These are phyloP conservation scores for Tipula unca DNA, from an alignment of 2,888 invertebrate genomes.

Conservation along the genomic window DNA sequence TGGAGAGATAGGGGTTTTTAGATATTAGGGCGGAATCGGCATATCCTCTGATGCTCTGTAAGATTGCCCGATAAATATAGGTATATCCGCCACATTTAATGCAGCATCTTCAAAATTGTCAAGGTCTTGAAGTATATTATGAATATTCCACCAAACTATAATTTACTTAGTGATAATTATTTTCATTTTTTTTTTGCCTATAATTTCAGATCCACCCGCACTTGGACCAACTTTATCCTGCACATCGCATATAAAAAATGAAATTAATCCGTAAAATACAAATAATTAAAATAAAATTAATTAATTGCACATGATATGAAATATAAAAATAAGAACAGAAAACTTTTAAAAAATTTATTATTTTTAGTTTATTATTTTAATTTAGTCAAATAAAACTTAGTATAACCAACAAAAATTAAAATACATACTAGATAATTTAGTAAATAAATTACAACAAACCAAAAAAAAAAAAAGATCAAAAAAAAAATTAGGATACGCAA, in stretches of 20 bases:
- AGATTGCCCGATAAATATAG: no score
- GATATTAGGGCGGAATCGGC: no score
- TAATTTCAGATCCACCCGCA: not conserved
- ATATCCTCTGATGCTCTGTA: no score
- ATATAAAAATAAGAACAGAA: not conserved
- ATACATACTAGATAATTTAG: not conserved
- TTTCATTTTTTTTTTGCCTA: not conserved
- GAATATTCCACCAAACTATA: no score
- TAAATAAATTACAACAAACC: not conserved
- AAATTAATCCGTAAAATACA: not conserved
- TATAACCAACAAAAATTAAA: not conserved
- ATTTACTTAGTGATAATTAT: no score
- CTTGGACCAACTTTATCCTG: not conserved
- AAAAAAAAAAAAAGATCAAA: not conserved
- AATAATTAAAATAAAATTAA: not conserved
- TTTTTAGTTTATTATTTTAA: not conserved
- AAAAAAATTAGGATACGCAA: not conserved
- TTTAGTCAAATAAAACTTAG: not conserved
- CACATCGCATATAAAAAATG: not conserved
- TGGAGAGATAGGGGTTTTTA: no score
- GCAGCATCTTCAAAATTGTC: no score
- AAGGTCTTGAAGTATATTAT: no score
- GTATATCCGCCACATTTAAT: no score
- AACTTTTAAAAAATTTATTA: not conserved
- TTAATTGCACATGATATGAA: not conserved